These are phyloP conservation scores for Paelopatides confundens DNA, from an alignment of 53 echinoderm and acorn worm genomes.

Conservation along the genomic window DNA sequence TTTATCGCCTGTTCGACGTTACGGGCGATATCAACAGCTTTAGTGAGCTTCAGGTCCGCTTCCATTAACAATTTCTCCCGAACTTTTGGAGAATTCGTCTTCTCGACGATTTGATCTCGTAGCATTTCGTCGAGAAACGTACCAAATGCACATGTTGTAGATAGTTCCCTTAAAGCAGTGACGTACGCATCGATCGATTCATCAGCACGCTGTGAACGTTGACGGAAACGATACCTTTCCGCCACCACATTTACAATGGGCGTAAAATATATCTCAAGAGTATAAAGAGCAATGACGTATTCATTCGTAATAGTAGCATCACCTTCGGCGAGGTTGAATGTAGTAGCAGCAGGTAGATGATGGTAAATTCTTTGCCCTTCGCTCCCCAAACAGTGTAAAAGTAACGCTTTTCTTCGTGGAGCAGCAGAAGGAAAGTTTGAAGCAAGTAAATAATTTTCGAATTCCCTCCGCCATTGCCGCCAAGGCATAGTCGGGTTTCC, in stretches of 20 bases:
- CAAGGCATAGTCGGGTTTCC: too few relatives aligned
- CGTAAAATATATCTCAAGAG: slow-evolving; percentile 33
- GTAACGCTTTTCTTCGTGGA: slow-evolving; percentile 13
- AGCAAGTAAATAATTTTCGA: slow-evolving; percentile 27
- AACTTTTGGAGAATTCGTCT: slow-evolving; percentile 31
- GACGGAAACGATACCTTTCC: too few relatives aligned
- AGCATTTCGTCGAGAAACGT: too few relatives aligned
- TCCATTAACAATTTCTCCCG: slow-evolving; percentile 58
- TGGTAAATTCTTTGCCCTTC: slow-evolving; percentile 16
- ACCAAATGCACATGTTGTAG: slow-evolving; percentile 31
- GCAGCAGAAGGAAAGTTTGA: not conserved
- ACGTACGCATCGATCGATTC: slow-evolving; percentile 41
- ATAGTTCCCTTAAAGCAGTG: too few relatives aligned
- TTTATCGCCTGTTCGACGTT: slow-evolving; percentile 22
- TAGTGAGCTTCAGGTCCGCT: slow-evolving; percentile 26
- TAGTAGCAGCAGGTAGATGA: not conserved
- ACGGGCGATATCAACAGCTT: too few relatives aligned
- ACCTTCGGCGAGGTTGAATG: not conserved
- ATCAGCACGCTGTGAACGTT: slow-evolving; percentile 48
- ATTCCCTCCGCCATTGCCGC: too few relatives aligned
- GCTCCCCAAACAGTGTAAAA: slow-evolving; percentile 4
- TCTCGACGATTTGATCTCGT: slow-evolving; percentile 62
- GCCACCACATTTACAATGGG: slow-evolving; percentile 55
- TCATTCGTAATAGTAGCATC: not conserved
- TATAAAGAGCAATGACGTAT: slow-evolving; percentile 18